Evolutionary conservation across 2,797 vertebrate species (phyloP).

Genomic region (Etheostoma perlongum): DNA sequence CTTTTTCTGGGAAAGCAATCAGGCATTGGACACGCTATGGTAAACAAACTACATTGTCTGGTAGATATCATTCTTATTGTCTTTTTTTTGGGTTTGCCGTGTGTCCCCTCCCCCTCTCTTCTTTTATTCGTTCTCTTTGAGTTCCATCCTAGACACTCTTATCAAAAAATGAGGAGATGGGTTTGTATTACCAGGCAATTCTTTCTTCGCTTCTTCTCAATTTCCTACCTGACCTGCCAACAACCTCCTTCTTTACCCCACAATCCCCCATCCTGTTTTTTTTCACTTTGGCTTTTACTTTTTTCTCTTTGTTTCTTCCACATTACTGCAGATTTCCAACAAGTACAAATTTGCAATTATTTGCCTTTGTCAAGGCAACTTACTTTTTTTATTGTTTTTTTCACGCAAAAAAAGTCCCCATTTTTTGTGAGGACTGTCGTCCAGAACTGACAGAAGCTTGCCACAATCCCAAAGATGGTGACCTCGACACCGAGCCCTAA

Average conservation of each 20-base stretch:
- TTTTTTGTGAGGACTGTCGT: constrained; percentile 89
- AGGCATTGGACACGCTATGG: constrained; percentile 99
- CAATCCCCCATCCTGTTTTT: constrained; percentile 78
- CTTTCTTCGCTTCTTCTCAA: constrained; percentile 86
- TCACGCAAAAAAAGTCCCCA: constrained; percentile 80
- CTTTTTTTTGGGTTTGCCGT: constrained; percentile 99
- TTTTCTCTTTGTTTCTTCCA: constrained; percentile 79
- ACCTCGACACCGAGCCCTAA: constrained; percentile 75
- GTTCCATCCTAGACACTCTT: constrained; percentile 89
- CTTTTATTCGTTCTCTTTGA: constrained; percentile 87
- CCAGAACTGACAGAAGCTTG: constrained; percentile 90
- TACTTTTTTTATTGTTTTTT: constrained; percentile 72
- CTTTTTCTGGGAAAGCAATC: constrained; percentile 96
- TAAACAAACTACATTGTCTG: constrained; percentile 99
- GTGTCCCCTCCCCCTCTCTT: constrained; percentile 91
- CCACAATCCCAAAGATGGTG: constrained; percentile 83
- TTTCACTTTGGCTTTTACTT: constrained; percentile 79
- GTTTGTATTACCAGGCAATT: constrained; percentile 88
- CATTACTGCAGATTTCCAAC: constrained; percentile 77
- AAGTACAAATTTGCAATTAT: constrained; percentile 72
- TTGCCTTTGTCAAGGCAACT: constrained; percentile 78
- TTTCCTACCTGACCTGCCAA: constrained; percentile 81
- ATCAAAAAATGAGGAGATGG: constrained; percentile 91
- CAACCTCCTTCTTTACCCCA: constrained; percentile 80
- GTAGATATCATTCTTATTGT: constrained; percentile 98